These are phyloP conservation scores for Lethocerus indicus DNA, from an alignment of 1,140 invertebrate species.

Conservation along the genomic window DNA sequence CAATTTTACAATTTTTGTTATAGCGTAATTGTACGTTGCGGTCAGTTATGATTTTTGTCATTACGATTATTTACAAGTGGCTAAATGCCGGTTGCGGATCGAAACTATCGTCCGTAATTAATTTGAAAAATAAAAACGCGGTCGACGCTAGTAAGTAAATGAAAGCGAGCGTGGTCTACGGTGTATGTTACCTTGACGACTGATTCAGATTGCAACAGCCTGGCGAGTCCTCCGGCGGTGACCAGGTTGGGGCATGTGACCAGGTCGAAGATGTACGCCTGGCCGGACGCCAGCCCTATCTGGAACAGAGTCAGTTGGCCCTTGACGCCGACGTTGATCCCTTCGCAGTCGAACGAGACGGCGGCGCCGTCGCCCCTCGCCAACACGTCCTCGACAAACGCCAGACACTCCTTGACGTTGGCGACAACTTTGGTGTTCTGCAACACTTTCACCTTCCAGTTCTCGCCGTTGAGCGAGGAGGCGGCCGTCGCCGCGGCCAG, in stretches of 20 bases:
- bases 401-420: constrained; percentile 53
- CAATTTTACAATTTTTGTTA: no score
- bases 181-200: constrained; percentile 68
- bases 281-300: constrained; percentile 59
- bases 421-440: constrained; percentile 62
- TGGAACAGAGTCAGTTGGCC: constrained; percentile 73
- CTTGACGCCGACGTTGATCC: constrained; percentile 72
- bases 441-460: constrained; percentile 62
- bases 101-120: background rate
- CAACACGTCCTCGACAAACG: constrained; percentile 60
- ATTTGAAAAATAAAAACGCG: background rate
- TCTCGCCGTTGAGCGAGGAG: constrained; percentile 33
- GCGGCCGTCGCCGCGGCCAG: constrained; percentile 19
- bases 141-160: no score
- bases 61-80: no score
- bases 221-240: constrained; percentile 55
- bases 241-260: constrained; percentile 68
- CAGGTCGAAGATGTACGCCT: constrained; percentile 78
- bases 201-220: constrained; percentile 58
- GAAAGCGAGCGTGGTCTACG: no score
- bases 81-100: no score
- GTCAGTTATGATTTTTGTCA: no score
- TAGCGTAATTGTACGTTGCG: no score
- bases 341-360: constrained; percentile 77
- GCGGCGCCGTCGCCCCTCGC: constrained; percentile 36